Evolutionary conservation across 2,888 invertebrate genomes (phyloP).

Genomic region (Plebejus anna): DNA sequence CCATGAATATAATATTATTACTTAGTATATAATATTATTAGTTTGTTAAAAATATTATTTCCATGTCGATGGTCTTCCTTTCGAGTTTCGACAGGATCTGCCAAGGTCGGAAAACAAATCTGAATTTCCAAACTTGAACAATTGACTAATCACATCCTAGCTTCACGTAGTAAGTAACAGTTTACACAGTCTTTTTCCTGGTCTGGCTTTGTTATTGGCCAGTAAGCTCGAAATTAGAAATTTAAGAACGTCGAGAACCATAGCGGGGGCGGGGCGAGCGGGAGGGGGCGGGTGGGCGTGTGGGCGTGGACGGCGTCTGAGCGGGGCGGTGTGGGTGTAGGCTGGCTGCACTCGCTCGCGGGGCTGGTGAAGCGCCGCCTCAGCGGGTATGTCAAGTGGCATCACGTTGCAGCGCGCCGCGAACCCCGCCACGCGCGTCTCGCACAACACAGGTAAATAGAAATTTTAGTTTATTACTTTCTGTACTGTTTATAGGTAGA

Average conservation of each 20-base stretch:
- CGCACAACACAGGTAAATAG: slow-evolving; percentile 49
- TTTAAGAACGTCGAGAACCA: slow-evolving; percentile 33
- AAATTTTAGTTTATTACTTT: background rate
- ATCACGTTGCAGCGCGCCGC: slow-evolving; percentile 78
- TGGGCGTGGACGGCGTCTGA: slow-evolving; percentile 41
- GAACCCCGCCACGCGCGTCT: slow-evolving; percentile 45
- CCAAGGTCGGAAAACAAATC: too few species aligned
- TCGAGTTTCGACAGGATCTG: too few species aligned
- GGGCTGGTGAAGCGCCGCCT: slow-evolving; percentile 88
- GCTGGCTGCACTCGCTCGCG: slow-evolving; percentile 85
- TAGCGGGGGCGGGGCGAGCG: slow-evolving; percentile 36
- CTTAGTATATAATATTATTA: too few species aligned
- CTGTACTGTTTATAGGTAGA: too few species aligned
- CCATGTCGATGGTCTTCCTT: too few species aligned
- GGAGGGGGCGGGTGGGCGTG: slow-evolving; percentile 52
- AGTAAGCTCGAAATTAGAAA: background rate
- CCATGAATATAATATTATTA: too few species aligned
- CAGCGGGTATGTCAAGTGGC: slow-evolving; percentile 90
- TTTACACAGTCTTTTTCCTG: too few species aligned
- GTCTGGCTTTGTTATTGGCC: background rate
- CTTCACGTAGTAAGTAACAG: too few species aligned
- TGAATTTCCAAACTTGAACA: too few species aligned
- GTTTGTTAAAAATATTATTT: too few species aligned
- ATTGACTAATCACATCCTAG: too few species aligned
- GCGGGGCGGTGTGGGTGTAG: slow-evolving; percentile 52